phyloP scores from a whole-genome alignment of 2,888 invertebrate genomes.

The Odontothrips loti region DNA sequence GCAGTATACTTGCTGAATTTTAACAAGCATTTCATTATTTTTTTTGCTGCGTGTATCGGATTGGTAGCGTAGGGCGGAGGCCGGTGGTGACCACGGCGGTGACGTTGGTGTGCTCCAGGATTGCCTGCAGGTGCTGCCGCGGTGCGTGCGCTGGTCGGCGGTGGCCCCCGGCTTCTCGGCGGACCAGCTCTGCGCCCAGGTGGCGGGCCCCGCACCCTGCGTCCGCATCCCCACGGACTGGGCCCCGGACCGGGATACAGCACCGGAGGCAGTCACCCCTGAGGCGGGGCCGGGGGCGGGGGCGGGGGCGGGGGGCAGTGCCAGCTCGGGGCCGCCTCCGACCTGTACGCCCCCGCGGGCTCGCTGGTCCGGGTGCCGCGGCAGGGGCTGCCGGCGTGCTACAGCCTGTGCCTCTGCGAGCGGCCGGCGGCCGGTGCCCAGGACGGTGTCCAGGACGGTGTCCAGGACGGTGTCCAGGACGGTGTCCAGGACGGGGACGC shows the following conservation, averaged over 20 bases:
- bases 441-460: too few relatives aligned
- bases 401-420: neutral
- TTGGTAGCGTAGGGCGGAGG: too few relatives aligned
- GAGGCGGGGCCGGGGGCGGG: neutral
- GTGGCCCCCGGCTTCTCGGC: conserved; percentile 4
- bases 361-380: neutral
- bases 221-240: neutral
- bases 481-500: too few relatives aligned
- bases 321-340: neutral
- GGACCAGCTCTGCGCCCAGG: neutral
- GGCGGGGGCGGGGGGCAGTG: neutral
- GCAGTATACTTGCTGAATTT: too few relatives aligned
- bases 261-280: neutral
- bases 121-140: neutral
- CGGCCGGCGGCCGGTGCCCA: neutral
- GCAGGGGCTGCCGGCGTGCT: neutral
- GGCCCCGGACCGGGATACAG: too few relatives aligned
- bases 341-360: neutral
- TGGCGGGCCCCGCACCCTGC: neutral
- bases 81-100: too few relatives aligned
- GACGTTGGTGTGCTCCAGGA: neutral
- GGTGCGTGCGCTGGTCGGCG: conserved; percentile 12
- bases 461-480: too few relatives aligned
- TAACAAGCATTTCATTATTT: too few relatives aligned
- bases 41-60: too few relatives aligned